Conservation (phyloP, 2,797 vertebrate genomes). For the Parauchenoglanis ngamensis region DNA sequence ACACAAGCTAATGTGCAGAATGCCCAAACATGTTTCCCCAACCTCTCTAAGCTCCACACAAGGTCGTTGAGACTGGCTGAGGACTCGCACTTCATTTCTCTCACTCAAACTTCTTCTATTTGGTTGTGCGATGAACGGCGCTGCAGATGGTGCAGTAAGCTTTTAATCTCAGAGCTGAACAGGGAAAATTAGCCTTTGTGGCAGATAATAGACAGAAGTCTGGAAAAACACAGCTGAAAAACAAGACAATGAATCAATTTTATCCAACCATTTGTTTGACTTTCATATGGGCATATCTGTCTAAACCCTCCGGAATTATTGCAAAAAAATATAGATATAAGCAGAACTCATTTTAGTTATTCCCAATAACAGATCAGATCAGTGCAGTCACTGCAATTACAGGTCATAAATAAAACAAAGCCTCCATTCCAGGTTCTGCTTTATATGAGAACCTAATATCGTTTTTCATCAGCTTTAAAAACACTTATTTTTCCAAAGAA, state of each 20-base stretch:
- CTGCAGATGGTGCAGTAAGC: slow-evolving; percentile 75
- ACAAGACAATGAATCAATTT: slow-evolving; percentile 53
- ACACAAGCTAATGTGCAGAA: slow-evolving; percentile 19
- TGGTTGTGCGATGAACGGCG: slow-evolving; percentile 64
- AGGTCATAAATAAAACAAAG: slow-evolving; percentile 27
- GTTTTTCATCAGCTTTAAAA: background rate
- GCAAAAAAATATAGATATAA: slow-evolving; percentile 27
- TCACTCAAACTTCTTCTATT: slow-evolving; percentile 62
- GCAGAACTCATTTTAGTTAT: slow-evolving; percentile 2
- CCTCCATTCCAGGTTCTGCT: background rate
- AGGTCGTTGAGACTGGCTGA: slow-evolving; percentile 30
- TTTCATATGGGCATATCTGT: slow-evolving; percentile 36
- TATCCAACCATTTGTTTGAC: slow-evolving; percentile 41
- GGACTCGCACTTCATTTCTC: slow-evolving; percentile 30
- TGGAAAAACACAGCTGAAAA: slow-evolving; percentile 54
- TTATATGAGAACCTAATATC: background rate
- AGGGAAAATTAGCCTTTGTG: slow-evolving; percentile 66
- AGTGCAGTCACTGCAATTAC: slow-evolving; percentile 17
- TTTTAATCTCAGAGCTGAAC: slow-evolving; percentile 62
- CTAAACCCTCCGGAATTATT: slow-evolving; percentile 20
- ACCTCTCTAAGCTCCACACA: slow-evolving; percentile 28
- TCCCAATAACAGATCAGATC: background rate
- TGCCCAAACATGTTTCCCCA: slow-evolving; percentile 25
- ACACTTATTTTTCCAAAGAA: background rate
- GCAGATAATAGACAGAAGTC: slow-evolving; percentile 66